Evolutionary conservation across 1,140 invertebrate species (phyloP).

Genomic region (Heliconius melpomene): DNA sequence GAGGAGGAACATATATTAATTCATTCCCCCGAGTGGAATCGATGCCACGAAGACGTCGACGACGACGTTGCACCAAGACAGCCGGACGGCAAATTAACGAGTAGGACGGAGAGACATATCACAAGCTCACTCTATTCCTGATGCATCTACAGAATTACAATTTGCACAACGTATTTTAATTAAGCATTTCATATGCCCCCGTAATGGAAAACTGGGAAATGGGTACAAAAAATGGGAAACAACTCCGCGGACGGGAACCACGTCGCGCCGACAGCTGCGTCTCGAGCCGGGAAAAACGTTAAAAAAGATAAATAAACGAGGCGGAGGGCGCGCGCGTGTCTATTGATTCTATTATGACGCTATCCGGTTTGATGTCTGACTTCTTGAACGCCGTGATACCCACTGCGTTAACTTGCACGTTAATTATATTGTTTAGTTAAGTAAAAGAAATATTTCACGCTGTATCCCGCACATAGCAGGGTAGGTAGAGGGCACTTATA

Average conservation of each 20-base stretch:
- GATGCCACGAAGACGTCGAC: too few relatives aligned
- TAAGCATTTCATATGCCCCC: not conserved
- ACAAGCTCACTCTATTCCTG: not conserved
- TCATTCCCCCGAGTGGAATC: too few relatives aligned
- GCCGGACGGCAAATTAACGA: too few relatives aligned
- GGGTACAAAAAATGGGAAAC: not conserved
- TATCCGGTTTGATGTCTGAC: slow-evolving; percentile 25
- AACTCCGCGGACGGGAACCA: not conserved
- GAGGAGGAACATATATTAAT: too few relatives aligned
- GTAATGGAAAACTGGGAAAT: not conserved
- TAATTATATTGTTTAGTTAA: not conserved
- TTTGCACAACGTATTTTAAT: not conserved
- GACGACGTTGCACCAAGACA: too few relatives aligned
- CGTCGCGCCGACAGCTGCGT: slow-evolving; percentile 23
- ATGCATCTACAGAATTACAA: not conserved
- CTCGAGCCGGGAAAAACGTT: slow-evolving; percentile 19
- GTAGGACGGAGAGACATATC: not conserved
- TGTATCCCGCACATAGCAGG: not conserved
- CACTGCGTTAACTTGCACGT: not conserved
- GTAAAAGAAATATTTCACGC: not conserved
- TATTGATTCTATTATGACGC: slow-evolving; percentile 32
- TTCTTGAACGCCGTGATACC: not conserved
- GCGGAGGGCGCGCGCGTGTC: slow-evolving; percentile 14
- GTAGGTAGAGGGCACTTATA: not conserved
- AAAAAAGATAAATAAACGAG: slow-evolving; percentile 28